Base-by-base conservation (phyloP, 1,140 invertebrate species). In the Eueides isabella region DNA sequence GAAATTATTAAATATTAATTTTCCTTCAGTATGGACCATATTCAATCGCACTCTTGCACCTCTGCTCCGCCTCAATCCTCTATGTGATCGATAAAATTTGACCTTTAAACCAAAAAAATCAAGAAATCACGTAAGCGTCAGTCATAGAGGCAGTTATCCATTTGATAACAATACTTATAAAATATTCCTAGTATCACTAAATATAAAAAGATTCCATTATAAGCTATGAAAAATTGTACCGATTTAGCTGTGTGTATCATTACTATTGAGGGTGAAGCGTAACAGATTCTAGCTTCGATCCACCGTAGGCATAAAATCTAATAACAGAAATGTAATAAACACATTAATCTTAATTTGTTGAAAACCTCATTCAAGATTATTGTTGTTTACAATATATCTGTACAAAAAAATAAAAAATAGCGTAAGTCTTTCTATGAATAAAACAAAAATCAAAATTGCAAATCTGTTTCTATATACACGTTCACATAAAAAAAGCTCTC, bases 221-320 rank as follows among this genome's bases (percentile, higher is more conserved):
- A n/a, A n/a, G n/a, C n/a, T n/a, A n/a, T n/a, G n/a, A n/a, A n/a
- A n/a, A n/a, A n/a, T n/a, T n/a, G n/a, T n/a, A n/a, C 11, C n/a
- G 30, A 63, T 7, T 5, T 30, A 16, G 30, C 74, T 29, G 69
- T 76, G 30, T 76, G 74, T 76, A 71, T 41, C 29, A 73, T 73
- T 67, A 71, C 71, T 70, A 63, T 70, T n/a, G 72, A 81, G 80
- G 80, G 80, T 74, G 78, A 77, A 79, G 70, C 79, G 77, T 81
- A 66, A 35, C 71, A 66, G 67, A 77, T 77, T 65, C 48, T 55
- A 67, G 67, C 67, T 61, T 77, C 67, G 67, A 72, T 72, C 30
- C 63, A 66, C 67, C 63, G 71, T 68, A 73, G 28, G 44, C 67
- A 66, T 61, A 66, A 72, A 72, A 72, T 55, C 63, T 63, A 65